Evolutionary conservation across 2,888 invertebrate species (phyloP).

Genomic region (Tolmerus cingulatus): DNA sequence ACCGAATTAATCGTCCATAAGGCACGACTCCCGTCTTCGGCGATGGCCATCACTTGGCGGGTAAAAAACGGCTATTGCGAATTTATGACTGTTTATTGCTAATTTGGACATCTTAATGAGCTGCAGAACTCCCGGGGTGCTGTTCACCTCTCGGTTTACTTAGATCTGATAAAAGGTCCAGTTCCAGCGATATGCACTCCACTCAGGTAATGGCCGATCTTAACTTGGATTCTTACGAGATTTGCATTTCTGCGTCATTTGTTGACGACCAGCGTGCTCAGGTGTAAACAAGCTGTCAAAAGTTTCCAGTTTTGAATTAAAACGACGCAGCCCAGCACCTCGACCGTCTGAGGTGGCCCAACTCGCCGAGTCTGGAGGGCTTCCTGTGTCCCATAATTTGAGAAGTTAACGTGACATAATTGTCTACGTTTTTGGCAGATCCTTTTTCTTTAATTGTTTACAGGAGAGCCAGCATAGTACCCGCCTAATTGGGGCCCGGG

Average conservation of each 20-base stretch:
- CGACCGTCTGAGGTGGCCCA: not conserved
- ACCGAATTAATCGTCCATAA: slow-evolving; percentile 19
- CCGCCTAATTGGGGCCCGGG: not conserved
- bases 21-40: slow-evolving; percentile 18
- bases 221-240: slow-evolving; percentile 2
- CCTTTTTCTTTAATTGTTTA: not conserved
- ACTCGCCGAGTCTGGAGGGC: not conserved
- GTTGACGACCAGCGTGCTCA: not conserved
- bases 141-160: slow-evolving; percentile 11
- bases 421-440: slow-evolving; percentile 2
- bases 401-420: slow-evolving; percentile 15
- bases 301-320: slow-evolving; percentile 4
- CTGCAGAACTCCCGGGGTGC: not conserved
- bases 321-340: not conserved
- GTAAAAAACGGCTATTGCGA: slow-evolving; percentile 33
- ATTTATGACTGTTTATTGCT: slow-evolving; percentile 25
- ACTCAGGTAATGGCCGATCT: not conserved
- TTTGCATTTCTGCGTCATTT: not conserved
- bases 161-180: slow-evolving; percentile 17
- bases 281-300: slow-evolving; percentile 25
- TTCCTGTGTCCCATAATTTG: not conserved
- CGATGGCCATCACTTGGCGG: not conserved
- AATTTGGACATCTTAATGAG: slow-evolving; percentile 38
- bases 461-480: not conserved
- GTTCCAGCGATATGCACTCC: not conserved